A percentile compares a stretch with the other conserved stretches of the same genome.
phyloP scores from a whole-genome alignment of 1,140 invertebrate genomes.

The Magallana gigas region DNA sequence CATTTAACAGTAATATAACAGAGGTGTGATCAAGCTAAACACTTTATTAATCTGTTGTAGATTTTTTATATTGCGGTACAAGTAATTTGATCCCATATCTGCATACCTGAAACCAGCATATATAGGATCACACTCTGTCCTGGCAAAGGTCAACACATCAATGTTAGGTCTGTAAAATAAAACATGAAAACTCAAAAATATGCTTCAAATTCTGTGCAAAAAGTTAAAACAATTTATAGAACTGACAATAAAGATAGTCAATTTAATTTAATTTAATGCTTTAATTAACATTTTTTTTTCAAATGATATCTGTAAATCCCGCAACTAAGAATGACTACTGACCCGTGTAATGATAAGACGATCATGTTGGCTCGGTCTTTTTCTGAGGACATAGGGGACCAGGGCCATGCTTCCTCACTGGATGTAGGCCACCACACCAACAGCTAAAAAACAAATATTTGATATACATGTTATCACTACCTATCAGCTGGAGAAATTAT shows the following conservation, averaged over 20 bases:
- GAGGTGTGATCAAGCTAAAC: no score
- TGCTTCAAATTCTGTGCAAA: no score
- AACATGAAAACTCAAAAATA: not conserved
- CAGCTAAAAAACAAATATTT: slow-evolving; percentile 77
- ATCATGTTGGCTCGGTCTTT: slow-evolving; percentile 90
- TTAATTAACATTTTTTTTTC: no score
- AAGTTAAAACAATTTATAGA: no score
- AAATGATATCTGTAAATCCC: no score
- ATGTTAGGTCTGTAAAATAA: slow-evolving; percentile 72
- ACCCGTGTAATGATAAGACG: slow-evolving; percentile 83
- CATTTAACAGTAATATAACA: no score
- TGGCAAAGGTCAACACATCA: slow-evolving; percentile 71
- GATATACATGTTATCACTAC: not conserved
- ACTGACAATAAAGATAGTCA: no score
- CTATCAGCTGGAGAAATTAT: no score
- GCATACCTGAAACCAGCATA: slow-evolving; percentile 73
- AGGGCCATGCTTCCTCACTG: slow-evolving; percentile 90
- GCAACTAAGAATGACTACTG: slow-evolving; percentile 31
- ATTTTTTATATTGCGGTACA: no score
- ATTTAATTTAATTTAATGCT: no score
- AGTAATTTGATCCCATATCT: not conserved
- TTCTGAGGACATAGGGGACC: slow-evolving; percentile 89
- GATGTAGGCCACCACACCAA: slow-evolving; percentile 88
- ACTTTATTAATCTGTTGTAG: no score
- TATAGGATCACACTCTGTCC: slow-evolving; percentile 76